phyloP scores from a whole-genome alignment of 2,888 invertebrate genomes.

The Cyrtodaria siliqua region DNA sequence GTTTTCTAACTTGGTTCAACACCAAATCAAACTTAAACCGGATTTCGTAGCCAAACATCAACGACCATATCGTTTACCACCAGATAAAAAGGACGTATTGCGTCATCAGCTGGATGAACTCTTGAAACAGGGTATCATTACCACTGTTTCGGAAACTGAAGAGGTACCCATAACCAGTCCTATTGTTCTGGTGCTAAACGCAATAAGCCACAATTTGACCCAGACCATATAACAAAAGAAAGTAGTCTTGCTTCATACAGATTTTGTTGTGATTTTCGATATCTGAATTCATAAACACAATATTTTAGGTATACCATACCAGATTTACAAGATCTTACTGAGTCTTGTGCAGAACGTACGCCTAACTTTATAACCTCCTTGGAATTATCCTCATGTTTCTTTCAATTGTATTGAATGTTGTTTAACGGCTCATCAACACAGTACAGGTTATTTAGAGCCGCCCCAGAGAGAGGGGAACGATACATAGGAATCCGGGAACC shows the following conservation, averaged over 20 bases:
- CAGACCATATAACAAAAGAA: slow-evolving; percentile 27
- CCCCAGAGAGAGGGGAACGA: too few species aligned
- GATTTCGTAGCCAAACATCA: too few species aligned
- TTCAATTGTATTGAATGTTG: too few species aligned
- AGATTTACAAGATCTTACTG: slow-evolving; percentile 39
- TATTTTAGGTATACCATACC: slow-evolving; percentile 39
- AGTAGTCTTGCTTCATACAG: slow-evolving; percentile 38
- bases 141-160: slow-evolving; percentile 31
- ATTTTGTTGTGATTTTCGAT: slow-evolving; percentile 52
- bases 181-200: slow-evolving; percentile 36
- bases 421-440: too few species aligned
- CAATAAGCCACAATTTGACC: slow-evolving; percentile 30
- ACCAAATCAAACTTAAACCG: too few species aligned
- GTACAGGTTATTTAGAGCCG: too few species aligned
- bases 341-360: too few species aligned
- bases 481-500: too few species aligned
- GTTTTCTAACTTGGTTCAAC: too few species aligned
- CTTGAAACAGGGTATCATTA: slow-evolving; percentile 45
- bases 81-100: slow-evolving; percentile 32
- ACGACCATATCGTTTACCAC: too few species aligned
- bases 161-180: slow-evolving; percentile 38
- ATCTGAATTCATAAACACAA: slow-evolving; percentile 42
- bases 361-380: too few species aligned
- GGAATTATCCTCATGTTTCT: slow-evolving; percentile 13
- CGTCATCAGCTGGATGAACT: slow-evolving; percentile 40